phyloP scores from a whole-genome alignment of 1,140 invertebrate species.

The Bombus balteatus region DNA sequence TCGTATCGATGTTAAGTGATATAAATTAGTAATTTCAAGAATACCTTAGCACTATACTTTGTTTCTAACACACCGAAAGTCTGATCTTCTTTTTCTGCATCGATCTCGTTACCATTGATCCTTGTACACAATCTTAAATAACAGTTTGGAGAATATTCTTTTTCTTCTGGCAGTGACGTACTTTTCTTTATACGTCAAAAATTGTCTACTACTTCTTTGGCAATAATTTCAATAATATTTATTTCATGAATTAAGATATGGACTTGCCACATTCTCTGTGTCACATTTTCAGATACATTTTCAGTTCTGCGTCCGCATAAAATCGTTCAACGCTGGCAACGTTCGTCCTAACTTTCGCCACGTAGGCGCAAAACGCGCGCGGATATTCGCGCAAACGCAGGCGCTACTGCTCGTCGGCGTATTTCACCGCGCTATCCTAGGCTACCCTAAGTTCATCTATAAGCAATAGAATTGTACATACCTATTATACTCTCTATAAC shows the following conservation, averaged over 20 bases:
- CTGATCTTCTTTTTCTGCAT: neutral
- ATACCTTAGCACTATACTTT: neutral
- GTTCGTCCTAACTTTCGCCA: conserved; percentile 16
- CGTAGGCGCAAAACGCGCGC: neutral
- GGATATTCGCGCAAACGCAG: neutral
- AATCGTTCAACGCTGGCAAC: conserved; percentile 26
- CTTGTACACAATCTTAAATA: neutral
- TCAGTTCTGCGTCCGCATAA: conserved; percentile 22
- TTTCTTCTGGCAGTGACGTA: conserved; percentile 33
- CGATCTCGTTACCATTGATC: neutral
- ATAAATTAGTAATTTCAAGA: conserved; percentile 17
- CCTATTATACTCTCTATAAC: conserved; percentile 70
- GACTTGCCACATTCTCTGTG: too few species aligned
- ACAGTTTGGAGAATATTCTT: neutral
- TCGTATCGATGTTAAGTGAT: conserved; percentile 28
- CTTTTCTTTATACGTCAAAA: conserved; percentile 16
- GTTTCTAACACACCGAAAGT: neutral
- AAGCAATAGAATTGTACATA: conserved; percentile 70
- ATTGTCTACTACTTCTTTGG: neutral
- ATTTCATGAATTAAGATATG: neutral
- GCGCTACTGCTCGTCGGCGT: conserved; percentile 11
- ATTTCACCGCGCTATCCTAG: conserved; percentile 62
- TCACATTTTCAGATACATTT: neutral
- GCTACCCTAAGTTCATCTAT: conserved; percentile 69
- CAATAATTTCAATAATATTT: neutral